phyloP scores from a whole-genome alignment of 2,888 invertebrate genomes.

The Apeira syringaria region DNA sequence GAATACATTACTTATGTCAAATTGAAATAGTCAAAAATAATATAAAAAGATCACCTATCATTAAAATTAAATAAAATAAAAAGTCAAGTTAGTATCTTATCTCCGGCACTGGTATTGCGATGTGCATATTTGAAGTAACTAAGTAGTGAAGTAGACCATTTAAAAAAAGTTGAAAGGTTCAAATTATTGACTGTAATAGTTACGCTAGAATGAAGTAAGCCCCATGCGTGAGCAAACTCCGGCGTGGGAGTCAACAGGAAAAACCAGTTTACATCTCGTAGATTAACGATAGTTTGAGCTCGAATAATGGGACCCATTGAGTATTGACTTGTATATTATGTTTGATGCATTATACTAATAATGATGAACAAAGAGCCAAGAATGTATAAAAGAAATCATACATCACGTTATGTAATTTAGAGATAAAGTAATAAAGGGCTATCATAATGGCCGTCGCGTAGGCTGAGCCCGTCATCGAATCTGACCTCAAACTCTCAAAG shows the following conservation, averaged over 20 bases:
- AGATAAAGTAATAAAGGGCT: slow-evolving; percentile 27
- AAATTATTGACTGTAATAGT: too few species aligned
- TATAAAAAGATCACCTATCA: too few species aligned
- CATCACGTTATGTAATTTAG: slow-evolving; percentile 15
- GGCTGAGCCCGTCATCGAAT: slow-evolving; percentile 47
- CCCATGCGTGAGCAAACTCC: slow-evolving; percentile 12
- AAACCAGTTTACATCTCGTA: slow-evolving; percentile 27
- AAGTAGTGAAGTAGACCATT: too few species aligned
- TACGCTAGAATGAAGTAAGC: slow-evolving; percentile 10
- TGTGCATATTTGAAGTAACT: too few species aligned
- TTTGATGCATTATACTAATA: not conserved
- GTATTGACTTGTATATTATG: slow-evolving; percentile 5
- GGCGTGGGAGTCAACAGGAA: slow-evolving; percentile 27
- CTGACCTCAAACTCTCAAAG: slow-evolving; percentile 43
- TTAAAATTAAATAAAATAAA: too few species aligned
- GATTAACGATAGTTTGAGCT: slow-evolving; percentile 14
- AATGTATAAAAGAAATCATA: slow-evolving; percentile 15
- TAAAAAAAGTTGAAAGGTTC: too few species aligned
- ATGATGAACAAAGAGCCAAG: slow-evolving; percentile 4
- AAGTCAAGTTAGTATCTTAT: too few species aligned
- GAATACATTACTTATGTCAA: too few species aligned
- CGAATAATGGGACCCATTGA: slow-evolving; percentile 8
- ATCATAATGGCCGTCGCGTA: slow-evolving; percentile 37
- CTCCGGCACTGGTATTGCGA: too few species aligned
- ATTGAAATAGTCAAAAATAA: too few species aligned